A percentile compares a stretch with the other conserved stretches of the same genome.
These are phyloP conservation scores for Nibea albiflora DNA, from an alignment of 2,113 vertebrate species.

Conservation along the genomic window DNA sequence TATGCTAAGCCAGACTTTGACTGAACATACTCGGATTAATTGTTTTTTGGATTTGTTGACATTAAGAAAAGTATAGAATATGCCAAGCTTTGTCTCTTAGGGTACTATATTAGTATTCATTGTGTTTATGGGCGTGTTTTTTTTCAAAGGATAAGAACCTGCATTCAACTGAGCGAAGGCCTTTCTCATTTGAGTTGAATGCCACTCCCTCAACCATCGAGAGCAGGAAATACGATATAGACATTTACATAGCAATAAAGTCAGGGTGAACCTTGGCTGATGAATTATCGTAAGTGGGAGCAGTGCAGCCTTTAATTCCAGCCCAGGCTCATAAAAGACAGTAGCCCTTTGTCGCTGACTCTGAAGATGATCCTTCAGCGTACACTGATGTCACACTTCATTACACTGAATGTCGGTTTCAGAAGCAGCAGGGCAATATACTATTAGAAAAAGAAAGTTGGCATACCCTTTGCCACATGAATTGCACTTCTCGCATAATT, in stretches of 20 bases:
- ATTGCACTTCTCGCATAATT: slow-evolving; percentile 27
- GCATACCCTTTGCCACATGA: slow-evolving; percentile 29
- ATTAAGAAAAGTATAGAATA: neutral
- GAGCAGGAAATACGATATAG: slow-evolving; percentile 66
- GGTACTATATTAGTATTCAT: slow-evolving; percentile 18
- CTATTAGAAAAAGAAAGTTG: slow-evolving; percentile 43
- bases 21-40: neutral
- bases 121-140: slow-evolving; percentile 51
- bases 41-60: slow-evolving; percentile 1
- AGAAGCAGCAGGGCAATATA: slow-evolving; percentile 8
- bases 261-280: slow-evolving; percentile 58
- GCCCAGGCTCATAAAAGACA: slow-evolving; percentile 65
- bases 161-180: slow-evolving; percentile 42
- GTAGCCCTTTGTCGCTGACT: slow-evolving; percentile 62
- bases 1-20: neutral
- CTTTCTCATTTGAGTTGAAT: slow-evolving; percentile 30
- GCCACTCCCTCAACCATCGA: slow-evolving; percentile 49
- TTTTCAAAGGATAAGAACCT: slow-evolving; percentile 54
- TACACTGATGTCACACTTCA: slow-evolving; percentile 46
- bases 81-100: neutral
- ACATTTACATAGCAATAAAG: slow-evolving; percentile 80
- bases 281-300: slow-evolving; percentile 65
- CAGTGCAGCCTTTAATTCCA: slow-evolving; percentile 64
- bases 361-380: slow-evolving; percentile 51
- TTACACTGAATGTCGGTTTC: slow-evolving; percentile 44